Base-by-base conservation (phyloP, 2,888 invertebrate genomes). In the Neoaliturus tenellus region DNA sequence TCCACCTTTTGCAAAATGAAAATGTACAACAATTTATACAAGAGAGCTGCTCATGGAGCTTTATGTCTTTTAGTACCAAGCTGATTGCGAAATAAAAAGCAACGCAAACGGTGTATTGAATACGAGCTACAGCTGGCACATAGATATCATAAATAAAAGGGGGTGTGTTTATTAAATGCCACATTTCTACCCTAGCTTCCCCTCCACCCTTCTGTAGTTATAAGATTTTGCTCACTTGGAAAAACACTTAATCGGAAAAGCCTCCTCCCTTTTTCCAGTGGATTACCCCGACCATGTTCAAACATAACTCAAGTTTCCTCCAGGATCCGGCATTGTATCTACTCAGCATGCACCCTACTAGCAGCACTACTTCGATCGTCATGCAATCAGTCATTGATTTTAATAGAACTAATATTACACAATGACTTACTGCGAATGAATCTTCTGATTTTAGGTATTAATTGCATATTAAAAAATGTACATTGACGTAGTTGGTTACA, bases 171-270 rank as follows among this genome's bases (percentile, higher is more conserved):
- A 78, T 78, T 78, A 78, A 78, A 78, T 48, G 78, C 55, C 20
- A 35, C 78, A 55, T 55, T 78, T 78, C 78, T 78, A 20, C 78
- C 44, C 51, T 35, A 25, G 44, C 8, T 33, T 44, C 44, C 20
- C 78, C 28, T 35, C 33, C n/a, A 33, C 78, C 20, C 51, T 51
- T 31, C 55, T 51, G 78, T 78, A 78, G 78, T 78, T 78, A 78
- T 78, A 55, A 78, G 78, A 55, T 78, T 78, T 78, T 55, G 78
- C 78, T 78, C 78, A 78, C 78, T 78, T 55, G 78, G 78, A 78
- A 78, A 78, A 78, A 78, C 78, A 78, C 78, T 78, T 55, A 78
- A 78, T 78, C 78, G 55, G 8, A 48, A 55, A 55, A 17, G 51
- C 51, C 25, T 31, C 41, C 20, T 14, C 55, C 51, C 78, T 28